phyloP scores from a whole-genome alignment of 2,797 vertebrate genomes.

The Sebastes hubbsi region DNA sequence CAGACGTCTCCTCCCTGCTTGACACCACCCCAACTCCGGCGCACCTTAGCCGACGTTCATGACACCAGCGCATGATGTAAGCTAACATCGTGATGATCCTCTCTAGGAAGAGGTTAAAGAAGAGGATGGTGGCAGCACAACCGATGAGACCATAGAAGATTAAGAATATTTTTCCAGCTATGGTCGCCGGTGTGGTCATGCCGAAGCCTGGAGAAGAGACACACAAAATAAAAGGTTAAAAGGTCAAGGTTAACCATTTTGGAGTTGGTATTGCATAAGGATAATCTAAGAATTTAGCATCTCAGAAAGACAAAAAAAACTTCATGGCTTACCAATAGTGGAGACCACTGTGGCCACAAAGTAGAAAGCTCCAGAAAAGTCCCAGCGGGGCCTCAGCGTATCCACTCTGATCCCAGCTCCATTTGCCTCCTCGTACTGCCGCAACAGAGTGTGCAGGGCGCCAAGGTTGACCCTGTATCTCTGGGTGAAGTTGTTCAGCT shows the following conservation, averaged over 20 bases:
- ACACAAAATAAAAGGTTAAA: not conserved
- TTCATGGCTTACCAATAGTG: conserved; percentile 81
- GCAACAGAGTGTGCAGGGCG: conserved; percentile 77
- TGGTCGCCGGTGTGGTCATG: conserved; percentile 85
- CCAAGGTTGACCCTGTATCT: conserved; percentile 74
- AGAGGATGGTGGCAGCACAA: conserved; percentile 86
- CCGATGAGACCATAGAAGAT: conserved; percentile 87
- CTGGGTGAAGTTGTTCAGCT: conserved; percentile 81
- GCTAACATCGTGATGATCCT: conserved; percentile 87
- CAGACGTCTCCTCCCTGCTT: conserved; percentile 58
- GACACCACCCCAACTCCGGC: conserved; percentile 60
- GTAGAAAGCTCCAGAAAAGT: conserved; percentile 87
- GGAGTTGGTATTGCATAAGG: not conserved
- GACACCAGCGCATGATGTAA: conserved; percentile 87
- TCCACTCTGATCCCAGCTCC: conserved; percentile 82
- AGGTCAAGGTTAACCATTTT: not conserved
- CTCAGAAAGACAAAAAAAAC: not conserved
- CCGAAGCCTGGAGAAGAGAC: conserved; percentile 80
- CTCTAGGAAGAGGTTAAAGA: conserved; percentile 88
- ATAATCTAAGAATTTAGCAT: not conserved
- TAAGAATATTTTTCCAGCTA: conserved; percentile 83
- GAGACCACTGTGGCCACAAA: conserved; percentile 87
- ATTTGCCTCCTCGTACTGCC: conserved; percentile 84
- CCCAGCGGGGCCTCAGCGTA: conserved; percentile 81
- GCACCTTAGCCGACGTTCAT: conserved; percentile 78